phyloP scores from a whole-genome alignment of 2,113 vertebrate genomes.

The Pao palembangensis region DNA sequence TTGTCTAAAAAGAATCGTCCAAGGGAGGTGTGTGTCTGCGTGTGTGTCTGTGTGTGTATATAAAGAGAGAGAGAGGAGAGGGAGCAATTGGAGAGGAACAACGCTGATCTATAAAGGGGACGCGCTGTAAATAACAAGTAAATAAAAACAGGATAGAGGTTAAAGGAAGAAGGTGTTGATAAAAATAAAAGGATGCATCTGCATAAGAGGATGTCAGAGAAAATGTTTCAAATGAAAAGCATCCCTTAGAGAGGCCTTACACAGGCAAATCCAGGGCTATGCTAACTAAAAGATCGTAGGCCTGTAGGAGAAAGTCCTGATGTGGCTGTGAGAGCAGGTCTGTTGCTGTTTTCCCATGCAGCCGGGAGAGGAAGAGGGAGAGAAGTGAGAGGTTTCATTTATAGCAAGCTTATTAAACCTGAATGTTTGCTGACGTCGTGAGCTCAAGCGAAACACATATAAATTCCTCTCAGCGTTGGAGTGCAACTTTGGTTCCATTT shows the following conservation, averaged over 20 bases:
- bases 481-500: conserved; percentile 1
- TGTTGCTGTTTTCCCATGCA: conserved; percentile 21
- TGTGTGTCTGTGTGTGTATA: conserved; percentile 12
- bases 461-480: neutral
- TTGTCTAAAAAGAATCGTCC: conserved; percentile 66
- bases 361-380: neutral
- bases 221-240: neutral
- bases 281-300: neutral
- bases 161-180: conserved; percentile 42
- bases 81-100: conserved; percentile 30
- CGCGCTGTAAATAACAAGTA: conserved; percentile 64
- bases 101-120: conserved; percentile 48
- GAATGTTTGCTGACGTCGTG: conserved; percentile 21
- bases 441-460: conserved; percentile 11
- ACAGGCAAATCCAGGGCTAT: neutral
- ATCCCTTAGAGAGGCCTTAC: neutral
- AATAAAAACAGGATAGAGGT: conserved; percentile 64
- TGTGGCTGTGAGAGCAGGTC: neutral
- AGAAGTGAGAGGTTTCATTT: conserved; percentile 9
- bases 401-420: conserved; percentile 12
- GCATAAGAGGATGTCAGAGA: conserved; percentile 19
- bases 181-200: conserved; percentile 14
- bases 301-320: neutral
- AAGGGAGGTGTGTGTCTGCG: conserved; percentile 44
- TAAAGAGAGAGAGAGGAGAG: conserved; percentile 17